Conservation (phyloP, 2,113 vertebrate genomes). For the Hippolais icterina region DNA sequence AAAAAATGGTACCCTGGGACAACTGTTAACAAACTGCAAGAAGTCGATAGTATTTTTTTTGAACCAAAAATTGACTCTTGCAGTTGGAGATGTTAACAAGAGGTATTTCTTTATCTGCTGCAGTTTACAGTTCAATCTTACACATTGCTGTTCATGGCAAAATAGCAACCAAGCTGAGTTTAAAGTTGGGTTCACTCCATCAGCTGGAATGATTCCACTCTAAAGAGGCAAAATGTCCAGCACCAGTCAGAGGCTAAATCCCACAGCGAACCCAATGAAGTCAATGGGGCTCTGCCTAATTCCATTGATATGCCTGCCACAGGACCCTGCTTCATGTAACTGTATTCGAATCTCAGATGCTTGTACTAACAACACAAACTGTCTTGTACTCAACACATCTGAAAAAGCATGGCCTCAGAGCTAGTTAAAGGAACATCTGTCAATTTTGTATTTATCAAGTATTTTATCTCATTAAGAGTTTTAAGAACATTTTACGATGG, state of each 20-base stretch:
- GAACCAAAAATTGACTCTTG: not conserved
- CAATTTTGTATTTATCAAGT: not conserved
- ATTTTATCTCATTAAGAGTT: not conserved
- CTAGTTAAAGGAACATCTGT: not conserved
- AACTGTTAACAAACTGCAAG: not conserved
- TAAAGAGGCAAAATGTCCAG: not conserved
- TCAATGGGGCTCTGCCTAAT: constrained; percentile 12
- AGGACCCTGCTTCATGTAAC: accelerated
- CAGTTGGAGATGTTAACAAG: not conserved
- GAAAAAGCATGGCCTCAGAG: not conserved
- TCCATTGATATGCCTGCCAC: accelerated
- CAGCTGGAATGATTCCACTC: not conserved
- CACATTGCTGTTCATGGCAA: not conserved
- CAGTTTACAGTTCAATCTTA: not conserved
- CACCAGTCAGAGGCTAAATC: not conserved
- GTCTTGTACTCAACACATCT: not conserved
- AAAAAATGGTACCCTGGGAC: not conserved
- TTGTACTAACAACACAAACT: not conserved
- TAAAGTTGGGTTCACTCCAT: not conserved
- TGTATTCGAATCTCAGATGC: not conserved
- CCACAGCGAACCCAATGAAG: constrained; percentile 48
- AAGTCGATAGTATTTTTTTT: not conserved
- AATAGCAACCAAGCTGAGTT: not conserved
- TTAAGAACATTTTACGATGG: not conserved
- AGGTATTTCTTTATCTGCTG: not conserved